Evolutionary conservation across 2,888 invertebrate genomes (phyloP), one percentile per base, ranked within the genome.

Genomic region (Disparrhopalites patrizii): DNA sequence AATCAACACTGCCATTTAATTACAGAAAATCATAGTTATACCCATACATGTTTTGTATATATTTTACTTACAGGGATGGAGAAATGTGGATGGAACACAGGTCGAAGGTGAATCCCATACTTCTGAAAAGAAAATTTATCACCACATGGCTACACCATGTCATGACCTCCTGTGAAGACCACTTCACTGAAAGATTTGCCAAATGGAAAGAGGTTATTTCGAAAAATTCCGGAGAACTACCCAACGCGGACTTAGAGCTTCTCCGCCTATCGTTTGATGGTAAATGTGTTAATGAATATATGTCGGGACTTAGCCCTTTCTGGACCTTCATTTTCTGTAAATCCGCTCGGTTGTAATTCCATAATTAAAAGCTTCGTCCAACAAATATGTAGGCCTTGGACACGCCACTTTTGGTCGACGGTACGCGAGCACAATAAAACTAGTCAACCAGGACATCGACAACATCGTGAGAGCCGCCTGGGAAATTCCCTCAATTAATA

Each of bases 21-120:
- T n/a, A n/a, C n/a, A n/a, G n/a, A n/a, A n/a, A n/a, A n/a, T n/a
- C n/a, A n/a, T n/a, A n/a, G n/a, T n/a, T 20, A 3, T 3, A 40
- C 10, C 10, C n/a, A 40, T 4, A 18, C 10, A 50, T 50, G 50
- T 23, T 50, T 18, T 33, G 8, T 20, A 33, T 23, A 51, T 51
- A 51, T 23, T 56, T 61, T 18, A 8, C 10, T 36, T 56, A 13
- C 28, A 62, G 62, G 52, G 38, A 52, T 3, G 62, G 55, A 40
- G 43, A 54, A 3, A 25, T 28, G 2, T 63, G 62, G 62, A 55
- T 38, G 43, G 30, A 5, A 15, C 13, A 13, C n/a, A 23, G 62
- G 3, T 36, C 36, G 18, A 8, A 27, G 5, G n/a, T 38, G 13
- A 63, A 63, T 31, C 5, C 25, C 7, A 4, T 40, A 15, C 2